These are phyloP conservation scores for Euproctis similis DNA, from an alignment of 2,888 invertebrate genomes.

Conservation along the genomic window DNA sequence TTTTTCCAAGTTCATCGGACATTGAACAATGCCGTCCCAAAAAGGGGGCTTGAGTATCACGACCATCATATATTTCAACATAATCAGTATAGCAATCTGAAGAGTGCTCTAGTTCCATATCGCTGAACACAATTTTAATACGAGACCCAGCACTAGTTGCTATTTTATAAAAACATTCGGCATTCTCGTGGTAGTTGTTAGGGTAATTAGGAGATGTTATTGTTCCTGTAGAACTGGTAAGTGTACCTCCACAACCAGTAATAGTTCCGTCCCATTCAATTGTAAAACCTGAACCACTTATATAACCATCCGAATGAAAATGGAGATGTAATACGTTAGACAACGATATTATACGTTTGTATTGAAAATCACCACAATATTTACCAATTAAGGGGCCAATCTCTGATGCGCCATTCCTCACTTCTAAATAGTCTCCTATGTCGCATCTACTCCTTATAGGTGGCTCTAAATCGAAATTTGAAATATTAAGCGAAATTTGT, in stretches of 20 bases:
- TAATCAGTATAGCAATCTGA: slow-evolving; percentile 80
- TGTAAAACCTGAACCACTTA: slow-evolving; percentile 80
- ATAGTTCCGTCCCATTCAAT: slow-evolving; percentile 62
- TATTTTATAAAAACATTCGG: slow-evolving; percentile 89
- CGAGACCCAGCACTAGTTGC: slow-evolving; percentile 81
- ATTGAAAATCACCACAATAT: slow-evolving; percentile 83
- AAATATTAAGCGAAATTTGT: slow-evolving; percentile 81
- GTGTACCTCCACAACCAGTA: slow-evolving; percentile 86
- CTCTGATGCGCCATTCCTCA: slow-evolving; percentile 85
- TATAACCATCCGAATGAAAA: slow-evolving; percentile 84
- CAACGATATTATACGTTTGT: slow-evolving; percentile 81
- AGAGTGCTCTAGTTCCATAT: slow-evolving; percentile 81
- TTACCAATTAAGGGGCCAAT: slow-evolving; percentile 85
- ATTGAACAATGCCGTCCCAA: slow-evolving; percentile 80
- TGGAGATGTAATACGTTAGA: slow-evolving; percentile 83
- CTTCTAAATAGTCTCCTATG: slow-evolving; percentile 54
- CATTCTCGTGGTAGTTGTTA: slow-evolving; percentile 79
- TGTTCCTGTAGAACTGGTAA: slow-evolving; percentile 81
- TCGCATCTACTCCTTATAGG: slow-evolving; percentile 46
- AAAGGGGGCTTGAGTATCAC: slow-evolving; percentile 64
- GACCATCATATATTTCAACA: slow-evolving; percentile 81
- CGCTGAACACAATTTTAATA: slow-evolving; percentile 80
- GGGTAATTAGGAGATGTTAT: slow-evolving; percentile 93
- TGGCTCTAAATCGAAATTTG: slow-evolving; percentile 76
- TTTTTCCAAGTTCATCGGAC: slow-evolving; percentile 41